Percentiles rank a stretch among this genome's conserved stretches.
Evolutionary conservation across 2,888 invertebrate genomes (phyloP).

Genomic region (Synergus gifuensis): DNA sequence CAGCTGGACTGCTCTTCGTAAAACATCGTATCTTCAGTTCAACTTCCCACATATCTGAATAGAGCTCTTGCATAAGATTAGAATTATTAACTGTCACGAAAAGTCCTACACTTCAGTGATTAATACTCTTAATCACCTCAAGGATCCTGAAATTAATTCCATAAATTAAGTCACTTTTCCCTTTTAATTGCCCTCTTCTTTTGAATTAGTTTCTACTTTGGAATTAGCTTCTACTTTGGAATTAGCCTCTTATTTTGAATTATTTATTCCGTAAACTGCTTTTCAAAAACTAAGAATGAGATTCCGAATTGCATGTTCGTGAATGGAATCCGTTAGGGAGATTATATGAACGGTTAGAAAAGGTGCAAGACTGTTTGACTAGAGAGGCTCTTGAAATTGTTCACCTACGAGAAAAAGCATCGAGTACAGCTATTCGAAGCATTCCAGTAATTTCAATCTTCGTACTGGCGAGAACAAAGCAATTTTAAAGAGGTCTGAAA

Average conservation of each 20-base stretch:
- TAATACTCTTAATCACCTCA: neutral
- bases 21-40: slow-evolving; percentile 46
- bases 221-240: too few species aligned
- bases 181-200: neutral
- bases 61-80: slow-evolving; percentile 18
- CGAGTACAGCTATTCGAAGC: neutral
- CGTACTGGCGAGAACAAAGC: neutral
- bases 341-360: neutral
- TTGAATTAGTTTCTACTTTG: neutral
- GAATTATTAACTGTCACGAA: slow-evolving; percentile 17
- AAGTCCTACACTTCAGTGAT: neutral
- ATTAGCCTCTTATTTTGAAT: too few species aligned
- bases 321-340: neutral
- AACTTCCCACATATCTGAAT: slow-evolving; percentile 31
- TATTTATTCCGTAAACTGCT: neutral
- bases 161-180: neutral
- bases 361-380: neutral
- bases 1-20: slow-evolving; percentile 47
- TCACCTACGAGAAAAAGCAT: neutral
- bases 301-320: neutral
- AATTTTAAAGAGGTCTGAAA: slow-evolving; percentile 11
- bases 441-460: slow-evolving; percentile 11
- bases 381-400: neutral
- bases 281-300: neutral
- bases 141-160: neutral